Evolutionary conservation across 2,888 invertebrate species (phyloP).

Genomic region (Ochropleura plecta): DNA sequence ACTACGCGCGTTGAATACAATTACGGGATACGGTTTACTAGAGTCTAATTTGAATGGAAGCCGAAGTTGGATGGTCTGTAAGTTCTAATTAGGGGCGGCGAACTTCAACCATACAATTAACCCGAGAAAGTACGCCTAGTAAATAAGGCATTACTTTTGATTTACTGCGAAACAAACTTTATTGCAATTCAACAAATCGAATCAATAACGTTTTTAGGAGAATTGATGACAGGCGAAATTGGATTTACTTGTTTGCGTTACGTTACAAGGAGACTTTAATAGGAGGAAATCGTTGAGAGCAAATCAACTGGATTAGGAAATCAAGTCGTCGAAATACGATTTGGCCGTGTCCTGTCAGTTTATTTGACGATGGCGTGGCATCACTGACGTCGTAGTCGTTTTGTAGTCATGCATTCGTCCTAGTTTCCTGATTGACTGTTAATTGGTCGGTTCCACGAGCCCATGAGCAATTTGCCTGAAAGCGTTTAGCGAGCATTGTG

Average conservation of each 20-base stretch:
- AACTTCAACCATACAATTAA: conserved; percentile 51
- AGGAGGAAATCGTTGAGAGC: conserved; percentile 64
- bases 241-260: conserved; percentile 68
- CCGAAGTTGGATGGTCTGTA: conserved; percentile 41
- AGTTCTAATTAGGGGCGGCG: conserved; percentile 47
- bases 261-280: conserved; percentile 60
- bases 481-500: conserved; percentile 63
- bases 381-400: conserved; percentile 7
- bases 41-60: conserved; percentile 50
- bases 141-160: conserved; percentile 53
- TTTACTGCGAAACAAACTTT: conserved; percentile 45
- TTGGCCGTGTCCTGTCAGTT: conserved; percentile 25
- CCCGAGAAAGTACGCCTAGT: conserved; percentile 38
- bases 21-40: conserved; percentile 29
- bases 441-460: conserved; percentile 59
- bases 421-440: conserved; percentile 64
- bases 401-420: conserved; percentile 53
- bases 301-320: conserved; percentile 63
- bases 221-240: conserved; percentile 70
- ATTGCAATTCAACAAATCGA: conserved; percentile 58
- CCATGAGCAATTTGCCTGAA: conserved; percentile 70
- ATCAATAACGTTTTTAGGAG: conserved; percentile 60
- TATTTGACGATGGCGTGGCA: conserved; percentile 20
- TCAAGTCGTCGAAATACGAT: conserved; percentile 49
- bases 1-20: conserved; percentile 31